Base-by-base conservation (phyloP, 2,888 invertebrate genomes). In the Gerris lacustris region DNA sequence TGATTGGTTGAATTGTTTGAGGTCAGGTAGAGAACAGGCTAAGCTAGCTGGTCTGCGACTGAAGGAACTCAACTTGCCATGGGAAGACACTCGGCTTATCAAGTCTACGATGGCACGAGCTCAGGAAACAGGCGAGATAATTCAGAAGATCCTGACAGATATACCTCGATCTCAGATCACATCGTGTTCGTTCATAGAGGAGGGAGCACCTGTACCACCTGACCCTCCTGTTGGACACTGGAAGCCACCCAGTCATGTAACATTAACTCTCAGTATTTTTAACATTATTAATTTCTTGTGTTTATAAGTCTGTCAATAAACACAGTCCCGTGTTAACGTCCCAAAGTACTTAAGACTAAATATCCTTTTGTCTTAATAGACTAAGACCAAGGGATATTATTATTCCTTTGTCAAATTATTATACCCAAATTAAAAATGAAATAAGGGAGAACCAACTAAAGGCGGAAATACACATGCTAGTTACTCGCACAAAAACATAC, bases 91-190 rank as follows among this genome's bases (percentile, higher is more conserved):
- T 63, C 80, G 85, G 44, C 82, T 98, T 43, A 84, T 94, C 2
- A 86, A 88, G 74, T 98, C 97, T 0, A 96, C 96, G 0, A 95
- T 98, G 96, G 87, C 89, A 0, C 83, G 98, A 74, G 98, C 98
- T 0, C 89, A 89, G 75, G 94, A 99, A 81, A 99, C 98, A 0
- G 92, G 93, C 0, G 82, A 85, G 11, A 87, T 96, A 47, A 94
- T 98, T 74, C 84, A 88, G 45, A 84, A 88, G 76, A 84, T 85
- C 77, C 82, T 97, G 67, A 84, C 82, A 6, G 80, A 87, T 67
- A 78, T 84, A 5, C 79, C 80, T 17, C 83, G 88, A 0, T 83
- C 84, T 71, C 18, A 66, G 5, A 31, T 64, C 9, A 64, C 17
- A n/a, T 83, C 88, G 76, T 92, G 92, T 78, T 85, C 87, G 76